Percentiles rank a stretch among this genome's conserved stretches.
phyloP scores from a whole-genome alignment of 2,113 vertebrate species.

The Rhinoderma darwinii region DNA sequence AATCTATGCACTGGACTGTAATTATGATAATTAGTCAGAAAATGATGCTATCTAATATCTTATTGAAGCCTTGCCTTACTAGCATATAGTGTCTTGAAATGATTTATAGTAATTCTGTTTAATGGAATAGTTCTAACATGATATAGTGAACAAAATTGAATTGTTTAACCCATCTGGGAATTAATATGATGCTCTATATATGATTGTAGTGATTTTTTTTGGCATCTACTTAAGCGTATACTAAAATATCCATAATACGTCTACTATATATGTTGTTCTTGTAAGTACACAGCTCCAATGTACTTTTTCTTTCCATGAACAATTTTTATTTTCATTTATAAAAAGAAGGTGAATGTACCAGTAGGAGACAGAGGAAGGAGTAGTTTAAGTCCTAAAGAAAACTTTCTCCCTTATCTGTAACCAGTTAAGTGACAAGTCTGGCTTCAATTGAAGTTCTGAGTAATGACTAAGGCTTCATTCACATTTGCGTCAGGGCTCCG shows the following conservation, averaged over 20 bases:
- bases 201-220: neutral
- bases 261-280: neutral
- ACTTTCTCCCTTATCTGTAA: too few relatives aligned
- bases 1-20: conserved; percentile 56
- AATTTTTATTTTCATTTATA: neutral
- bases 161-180: conserved; percentile 22
- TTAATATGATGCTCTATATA: conserved; percentile 9
- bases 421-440: too few relatives aligned
- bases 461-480: too few relatives aligned
- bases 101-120: conserved; percentile 11
- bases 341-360: too few relatives aligned
- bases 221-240: neutral
- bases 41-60: conserved; percentile 53
- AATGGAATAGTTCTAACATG: neutral
- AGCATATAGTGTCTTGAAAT: conserved; percentile 13
- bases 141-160: conserved; percentile 4
- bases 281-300: neutral
- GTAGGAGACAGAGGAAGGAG: too few relatives aligned
- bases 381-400: too few relatives aligned
- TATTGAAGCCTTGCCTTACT: conserved; percentile 40
- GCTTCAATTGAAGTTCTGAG: too few relatives aligned
- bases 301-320: neutral
- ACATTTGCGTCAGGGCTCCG: too few relatives aligned
- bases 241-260: neutral
- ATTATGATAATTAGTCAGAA: conserved; percentile 60